phyloP scores from a whole-genome alignment of 2,113 vertebrate genomes.

The Gallinago undulata region DNA sequence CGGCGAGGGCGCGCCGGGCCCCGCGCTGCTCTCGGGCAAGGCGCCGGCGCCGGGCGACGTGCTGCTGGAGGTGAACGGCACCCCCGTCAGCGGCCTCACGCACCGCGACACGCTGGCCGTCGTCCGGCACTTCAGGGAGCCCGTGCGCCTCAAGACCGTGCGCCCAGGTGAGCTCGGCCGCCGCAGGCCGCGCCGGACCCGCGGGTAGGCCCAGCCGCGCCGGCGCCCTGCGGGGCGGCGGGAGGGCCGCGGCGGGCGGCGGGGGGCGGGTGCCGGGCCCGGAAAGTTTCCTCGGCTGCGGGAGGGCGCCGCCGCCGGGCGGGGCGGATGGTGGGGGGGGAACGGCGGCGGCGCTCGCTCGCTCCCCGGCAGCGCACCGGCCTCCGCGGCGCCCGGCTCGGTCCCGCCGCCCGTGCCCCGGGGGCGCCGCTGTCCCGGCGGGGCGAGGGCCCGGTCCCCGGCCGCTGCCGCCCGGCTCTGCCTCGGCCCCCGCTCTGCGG shows the following conservation, averaged over 20 bases:
- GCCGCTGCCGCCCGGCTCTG: not conserved
- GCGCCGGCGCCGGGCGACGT: constrained; percentile 85
- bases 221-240: not conserved
- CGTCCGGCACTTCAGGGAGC: constrained; percentile 92
- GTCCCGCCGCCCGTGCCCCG: not conserved
- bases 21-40: constrained; percentile 79
- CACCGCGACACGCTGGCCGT: constrained; percentile 92
- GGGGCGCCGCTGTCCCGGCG: not conserved
- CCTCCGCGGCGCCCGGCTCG: not conserved
- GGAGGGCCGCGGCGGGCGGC: not conserved
- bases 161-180: constrained; percentile 81
- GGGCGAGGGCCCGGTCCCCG: not conserved
- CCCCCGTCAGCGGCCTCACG: constrained; percentile 94
- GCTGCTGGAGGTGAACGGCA: constrained; percentile 95
- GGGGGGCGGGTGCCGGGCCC: not conserved
- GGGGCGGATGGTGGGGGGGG: no score
- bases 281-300: not conserved
- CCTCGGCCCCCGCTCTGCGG: not conserved
- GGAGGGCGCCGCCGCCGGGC: not conserved
- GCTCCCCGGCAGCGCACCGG: no score
- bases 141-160: constrained; percentile 90
- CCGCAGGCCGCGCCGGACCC: not conserved
- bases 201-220: not conserved
- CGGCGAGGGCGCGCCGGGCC: constrained; percentile 74
- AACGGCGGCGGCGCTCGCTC: not conserved